Base-by-base conservation (phyloP, 2,888 invertebrate genomes). In the Oscheius sp. region DNA sequence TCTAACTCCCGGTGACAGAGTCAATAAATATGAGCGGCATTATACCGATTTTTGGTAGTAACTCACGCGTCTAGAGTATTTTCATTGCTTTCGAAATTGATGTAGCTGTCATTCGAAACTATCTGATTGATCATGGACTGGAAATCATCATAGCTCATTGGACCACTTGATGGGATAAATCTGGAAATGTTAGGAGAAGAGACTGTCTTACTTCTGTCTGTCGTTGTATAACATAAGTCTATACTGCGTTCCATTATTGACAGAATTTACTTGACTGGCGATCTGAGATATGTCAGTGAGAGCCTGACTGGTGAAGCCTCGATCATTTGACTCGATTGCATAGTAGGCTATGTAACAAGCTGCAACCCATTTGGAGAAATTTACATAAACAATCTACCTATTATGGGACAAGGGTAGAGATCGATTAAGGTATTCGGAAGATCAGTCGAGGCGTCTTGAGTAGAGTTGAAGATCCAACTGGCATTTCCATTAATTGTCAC, bases 331-430 rank as follows among this genome's bases (percentile, higher is more conserved):
- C 20, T 54, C 54, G n/a, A 54, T 54, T 17, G 54, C 54, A n/a
- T 33, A 54, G 33, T 54, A 54, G 20, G 33, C 54, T 6, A 54
- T 20, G 20, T 54, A 32, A 54, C 54, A 54, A 32, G 20, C 54
- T 54, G n/a, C n/a, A n/a, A n/a, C 8, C 2, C 8, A 2, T 41
- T 41, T 4, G 8, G n/a, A 17, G 3, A 41, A 41, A 4, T n/a
- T 4, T 41, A n/a, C n/a, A n/a, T n/a, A n/a, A n/a, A n/a, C n/a
- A n/a, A 5, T 14, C 12, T 50, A 12, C 32, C n/a, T 4, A 12
- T 32, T 20, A 30, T 12, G 24, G 54, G 54, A n/a, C 54, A 54
- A 20, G 54, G 54, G 20, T 32, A 54, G 9, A 8, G 14, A 22
- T 30, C 1, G 14, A 54, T 32, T 6, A 54, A 20, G 9, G 32